Percentiles rank a stretch among this genome's conserved stretches.
Conservation (phyloP, 1,140 invertebrate genomes). For the Pogonus chalceus region DNA sequence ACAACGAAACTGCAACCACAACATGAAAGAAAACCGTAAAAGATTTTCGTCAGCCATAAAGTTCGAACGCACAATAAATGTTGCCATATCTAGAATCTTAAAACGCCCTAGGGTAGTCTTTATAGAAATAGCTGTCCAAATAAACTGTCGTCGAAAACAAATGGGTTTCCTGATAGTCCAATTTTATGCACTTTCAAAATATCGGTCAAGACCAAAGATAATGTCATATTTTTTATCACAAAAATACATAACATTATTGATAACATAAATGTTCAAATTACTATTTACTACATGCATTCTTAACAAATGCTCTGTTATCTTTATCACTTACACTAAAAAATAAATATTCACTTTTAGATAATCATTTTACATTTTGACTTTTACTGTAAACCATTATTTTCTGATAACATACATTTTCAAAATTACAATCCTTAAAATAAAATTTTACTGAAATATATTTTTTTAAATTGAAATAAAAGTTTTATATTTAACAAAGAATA, state of each 20-base stretch:
- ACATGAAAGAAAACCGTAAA: not conserved
- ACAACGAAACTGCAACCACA: conserved; percentile 1
- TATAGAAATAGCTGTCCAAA: conserved; percentile 1
- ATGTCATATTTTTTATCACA: not conserved
- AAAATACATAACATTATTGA: not conserved
- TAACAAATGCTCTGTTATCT: no score
- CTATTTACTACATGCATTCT: not conserved
- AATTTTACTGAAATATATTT: no score
- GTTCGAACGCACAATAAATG: conserved; percentile 3
- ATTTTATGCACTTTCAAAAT: not conserved
- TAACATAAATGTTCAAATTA: not conserved
- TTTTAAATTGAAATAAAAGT: no score
- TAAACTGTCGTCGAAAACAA: conserved; percentile 2
- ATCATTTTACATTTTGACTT: not conserved
- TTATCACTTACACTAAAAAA: no score
- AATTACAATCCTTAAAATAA: no score
- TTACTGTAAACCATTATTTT: no score
- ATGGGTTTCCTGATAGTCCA: not conserved
- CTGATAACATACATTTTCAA: no score
- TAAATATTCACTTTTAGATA: not conserved
- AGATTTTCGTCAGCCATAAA: conserved; percentile 1
- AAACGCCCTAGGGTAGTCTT: not conserved
- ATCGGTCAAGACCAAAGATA: no score
- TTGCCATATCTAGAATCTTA: not conserved
- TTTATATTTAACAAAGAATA: no score